Evolutionary conservation across 1,140 invertebrate genomes (phyloP), one percentile per base, ranked within the genome.

Genomic region (Zaprionus ghesquierei): DNA sequence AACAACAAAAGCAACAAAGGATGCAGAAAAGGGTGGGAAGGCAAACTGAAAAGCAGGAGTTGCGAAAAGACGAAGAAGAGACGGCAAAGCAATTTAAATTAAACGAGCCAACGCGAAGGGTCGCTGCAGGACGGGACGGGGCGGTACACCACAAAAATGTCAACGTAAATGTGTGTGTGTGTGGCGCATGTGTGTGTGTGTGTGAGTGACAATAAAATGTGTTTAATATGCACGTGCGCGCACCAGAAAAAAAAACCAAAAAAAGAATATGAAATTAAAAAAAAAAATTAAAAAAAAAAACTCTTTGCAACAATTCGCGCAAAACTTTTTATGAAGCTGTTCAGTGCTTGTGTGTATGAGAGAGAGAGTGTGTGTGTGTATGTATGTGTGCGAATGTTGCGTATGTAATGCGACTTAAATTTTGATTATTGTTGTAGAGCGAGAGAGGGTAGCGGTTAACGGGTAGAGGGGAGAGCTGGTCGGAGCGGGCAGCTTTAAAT

Each of bases 401-500:
- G 63, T 54, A 69, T 74, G 71, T 69, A 69, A 74, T 69, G 71
- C 59, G 70, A 61, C 50, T 69, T 69, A 70, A 63, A 70, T 75
- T 70, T 70, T 58, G 58, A 70, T 75, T 75, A 58, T 75, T 70
- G 68, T 68, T 60, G 69, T 46, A 46, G 56, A 23, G 38, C 18
- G 56, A 41, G 41, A 38, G 35, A n/a, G 33, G 10, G 15, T 35
- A 20, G 59, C 5, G 44, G 27, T 29, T 38, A 23, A 27, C 9
- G 10, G 13, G 64, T 29, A 59, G 63, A 23, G n/a, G 29, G 38
- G 18, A 50, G 20, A 61, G 33, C n/a, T 22, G 44, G 53, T 20
- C 35, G 69, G 75, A 69, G 68, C 33, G 79, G 85, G 84, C 80
- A 89, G 86, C 77, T 89, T 89, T 89, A 91, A 91, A 91, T 91